phyloP scores from a whole-genome alignment of 2,113 vertebrate species.

The Dasyornis broadbenti region DNA sequence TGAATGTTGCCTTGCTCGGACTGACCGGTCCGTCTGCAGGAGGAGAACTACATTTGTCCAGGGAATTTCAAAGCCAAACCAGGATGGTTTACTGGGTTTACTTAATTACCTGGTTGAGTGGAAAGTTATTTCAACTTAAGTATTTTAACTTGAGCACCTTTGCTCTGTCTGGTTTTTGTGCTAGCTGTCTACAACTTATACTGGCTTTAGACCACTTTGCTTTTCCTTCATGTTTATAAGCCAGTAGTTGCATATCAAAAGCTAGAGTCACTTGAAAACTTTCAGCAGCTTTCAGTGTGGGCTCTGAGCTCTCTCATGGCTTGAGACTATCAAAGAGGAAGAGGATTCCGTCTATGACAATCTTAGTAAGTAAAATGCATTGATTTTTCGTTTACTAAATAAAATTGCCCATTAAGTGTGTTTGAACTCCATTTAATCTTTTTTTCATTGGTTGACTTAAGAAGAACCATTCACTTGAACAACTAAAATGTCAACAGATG shows the following conservation, averaged over 20 bases:
- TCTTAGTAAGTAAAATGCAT: not conserved
- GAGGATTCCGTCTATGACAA: not conserved
- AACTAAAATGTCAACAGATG: not conserved
- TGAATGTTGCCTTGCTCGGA: not conserved
- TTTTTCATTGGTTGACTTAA: not conserved
- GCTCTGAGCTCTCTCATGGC: not conserved
- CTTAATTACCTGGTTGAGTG: not conserved
- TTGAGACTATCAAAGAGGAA: not conserved
- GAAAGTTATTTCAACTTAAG: not conserved
- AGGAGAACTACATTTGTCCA: not conserved
- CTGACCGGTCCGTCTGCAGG: not conserved
- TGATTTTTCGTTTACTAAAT: not conserved
- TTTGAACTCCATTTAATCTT: not conserved
- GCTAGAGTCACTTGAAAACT: not conserved
- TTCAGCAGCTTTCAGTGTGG: not conserved
- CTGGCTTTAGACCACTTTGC: not conserved
- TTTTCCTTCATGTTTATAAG: not conserved
- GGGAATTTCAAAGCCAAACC: not conserved
- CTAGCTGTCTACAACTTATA: not conserved
- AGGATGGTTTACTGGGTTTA: not conserved
- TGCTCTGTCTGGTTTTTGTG: not conserved
- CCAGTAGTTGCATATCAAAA: not conserved
- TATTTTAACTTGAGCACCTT: not conserved
- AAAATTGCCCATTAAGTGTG: not conserved
- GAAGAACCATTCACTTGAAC: not conserved